These are phyloP conservation scores for Chironomus tentans DNA, from an alignment of 2,888 invertebrate species.

Conservation along the genomic window DNA sequence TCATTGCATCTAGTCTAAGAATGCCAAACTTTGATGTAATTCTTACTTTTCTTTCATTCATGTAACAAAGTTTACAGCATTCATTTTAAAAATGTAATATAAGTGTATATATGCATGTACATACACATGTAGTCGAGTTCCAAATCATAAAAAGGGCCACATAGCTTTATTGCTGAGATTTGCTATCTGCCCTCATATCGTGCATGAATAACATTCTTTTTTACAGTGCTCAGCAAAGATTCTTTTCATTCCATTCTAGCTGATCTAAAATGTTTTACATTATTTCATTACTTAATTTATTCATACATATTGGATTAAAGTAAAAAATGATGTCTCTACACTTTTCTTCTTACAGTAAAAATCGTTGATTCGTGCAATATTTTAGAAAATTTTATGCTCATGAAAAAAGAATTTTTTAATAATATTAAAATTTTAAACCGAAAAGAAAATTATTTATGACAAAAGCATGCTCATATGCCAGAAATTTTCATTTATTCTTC, in stretches of 20 bases:
- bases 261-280: not conserved
- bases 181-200: not conserved
- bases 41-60: not conserved
- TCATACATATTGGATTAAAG: not conserved
- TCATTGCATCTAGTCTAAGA: too few relatives aligned
- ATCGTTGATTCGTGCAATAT: not conserved
- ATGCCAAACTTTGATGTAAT: too few relatives aligned
- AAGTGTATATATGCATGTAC: not conserved
- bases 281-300: constrained; percentile 15
- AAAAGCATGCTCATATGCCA: not conserved
- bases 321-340: too few relatives aligned
- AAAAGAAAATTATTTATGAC: not conserved
- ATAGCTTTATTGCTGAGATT: constrained; percentile 13
- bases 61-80: not conserved
- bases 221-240: not conserved
- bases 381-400: not conserved
- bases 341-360: not conserved
- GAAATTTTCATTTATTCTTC: not conserved
- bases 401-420: not conserved
- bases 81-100: not conserved
- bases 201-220: not conserved
- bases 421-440: not conserved
- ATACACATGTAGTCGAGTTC: not conserved
- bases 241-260: not conserved
- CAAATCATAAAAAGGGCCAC: too few relatives aligned